Evolutionary conservation across 2,113 vertebrate genomes (phyloP), one percentile per base, ranked within the genome.

Genomic region (Ophthalmolycus amberensis): DNA sequence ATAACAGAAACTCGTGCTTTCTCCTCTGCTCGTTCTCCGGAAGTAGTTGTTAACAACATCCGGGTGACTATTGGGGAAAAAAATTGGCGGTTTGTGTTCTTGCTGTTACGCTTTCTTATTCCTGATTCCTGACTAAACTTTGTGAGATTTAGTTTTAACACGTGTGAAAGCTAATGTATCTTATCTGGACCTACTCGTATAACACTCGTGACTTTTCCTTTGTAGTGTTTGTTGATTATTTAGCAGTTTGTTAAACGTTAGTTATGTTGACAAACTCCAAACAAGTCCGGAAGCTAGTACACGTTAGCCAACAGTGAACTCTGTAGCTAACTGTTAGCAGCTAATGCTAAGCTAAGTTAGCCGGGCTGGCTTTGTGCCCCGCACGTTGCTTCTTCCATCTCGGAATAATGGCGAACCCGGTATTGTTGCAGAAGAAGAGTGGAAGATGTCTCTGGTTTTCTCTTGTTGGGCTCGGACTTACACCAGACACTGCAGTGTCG

Each of bases 371-470:
- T 60, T 40, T 75, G 15, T 71, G 40, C 64, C 29, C 4, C 15
- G 4, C 29, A 0, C 32, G 0, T 29, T 1, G 5, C 10, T 37
- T 38, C 20, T 37, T 16, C 4, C 2, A 8, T 1, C 14, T 27
- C 0, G 9, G 14, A 48, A 54, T 5, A 25, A 94, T 94, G 93
- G 83, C 90, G 37, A 89, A 66, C 46, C 68, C 82, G n/a, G n/a
- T n/a, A n/a, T n/a, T n/a, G 15, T 1, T 63, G 52, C 91, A 92
- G 63, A 93, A 89, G 29, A 66, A 58, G 9, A 90, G 90, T 14
- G 92, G 93, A 0, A 89, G 89, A 56, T 87, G 95, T 82, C 71
- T 96, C 22, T 96, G 95, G 95, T 93, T 90, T 83, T 54, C 84
- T 59, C 94, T 96, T 0, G 85, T 94, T 15, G 86, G 85, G 20